These are phyloP conservation scores for Lipotes vexillifer DNA, from an alignment of 2,113 vertebrate species.

Conservation along the genomic window DNA sequence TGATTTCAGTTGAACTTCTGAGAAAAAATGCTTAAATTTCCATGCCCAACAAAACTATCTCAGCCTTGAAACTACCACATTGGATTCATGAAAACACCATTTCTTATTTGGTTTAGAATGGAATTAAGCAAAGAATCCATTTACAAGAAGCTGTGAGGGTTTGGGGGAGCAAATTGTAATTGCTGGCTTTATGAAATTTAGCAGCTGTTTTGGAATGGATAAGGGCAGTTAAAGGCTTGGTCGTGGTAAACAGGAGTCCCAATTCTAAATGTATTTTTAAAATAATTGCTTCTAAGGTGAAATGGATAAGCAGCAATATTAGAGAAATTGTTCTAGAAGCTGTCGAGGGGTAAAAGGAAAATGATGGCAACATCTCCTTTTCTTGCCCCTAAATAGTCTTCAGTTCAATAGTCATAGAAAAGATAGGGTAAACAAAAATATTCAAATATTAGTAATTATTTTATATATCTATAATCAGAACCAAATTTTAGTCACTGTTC, in stretches of 20 bases:
- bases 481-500: background rate
- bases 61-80: background rate
- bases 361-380: background rate
- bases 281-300: slow-evolving; percentile 11
- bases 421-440: background rate
- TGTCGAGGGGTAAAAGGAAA: background rate
- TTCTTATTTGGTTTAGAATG: background rate
- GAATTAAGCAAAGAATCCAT: background rate
- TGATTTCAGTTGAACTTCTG: background rate
- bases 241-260: background rate
- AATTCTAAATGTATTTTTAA: background rate
- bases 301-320: background rate
- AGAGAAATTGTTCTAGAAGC: background rate
- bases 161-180: background rate
- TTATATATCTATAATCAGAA: background rate
- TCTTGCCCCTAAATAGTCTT: background rate
- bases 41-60: background rate
- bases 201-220: background rate
- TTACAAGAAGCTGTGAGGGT: background rate
- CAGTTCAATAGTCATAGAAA: background rate
- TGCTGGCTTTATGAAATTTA: slow-evolving; percentile 1
- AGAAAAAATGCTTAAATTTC: background rate
- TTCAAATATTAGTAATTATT: background rate
- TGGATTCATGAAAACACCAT: background rate
- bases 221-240: background rate